Percentiles rank a stretch among this genome's conserved stretches.
Conservation (phyloP, 2,797 vertebrate genomes). For the Capromys pilorides region DNA sequence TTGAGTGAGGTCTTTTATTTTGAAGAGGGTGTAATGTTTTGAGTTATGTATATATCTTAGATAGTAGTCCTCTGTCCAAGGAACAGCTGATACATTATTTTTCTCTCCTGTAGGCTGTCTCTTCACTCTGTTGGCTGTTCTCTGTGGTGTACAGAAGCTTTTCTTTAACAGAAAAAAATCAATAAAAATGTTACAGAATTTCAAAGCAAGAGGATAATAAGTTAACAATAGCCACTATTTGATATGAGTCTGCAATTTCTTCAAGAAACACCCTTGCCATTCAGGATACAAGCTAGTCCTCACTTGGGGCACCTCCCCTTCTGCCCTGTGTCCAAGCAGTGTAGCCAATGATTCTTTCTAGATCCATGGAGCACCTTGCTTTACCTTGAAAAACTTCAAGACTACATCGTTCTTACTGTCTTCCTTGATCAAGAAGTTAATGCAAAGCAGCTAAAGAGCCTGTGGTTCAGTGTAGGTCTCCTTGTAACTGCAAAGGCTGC, state of each 20-base stretch:
- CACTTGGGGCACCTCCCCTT: neutral
- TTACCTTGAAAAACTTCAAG: constrained; percentile 34
- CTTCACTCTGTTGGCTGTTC: neutral
- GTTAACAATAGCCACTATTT: neutral
- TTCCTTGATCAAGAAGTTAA: constrained; percentile 19
- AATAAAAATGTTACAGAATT: no score
- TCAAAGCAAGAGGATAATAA: no score
- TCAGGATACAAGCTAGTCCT: neutral
- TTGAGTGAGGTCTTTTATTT: neutral
- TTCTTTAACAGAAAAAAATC: neutral
- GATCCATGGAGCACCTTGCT: constrained; percentile 18
- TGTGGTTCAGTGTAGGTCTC: neutral
- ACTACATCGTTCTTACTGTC: constrained; percentile 11
- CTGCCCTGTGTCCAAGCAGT: neutral
- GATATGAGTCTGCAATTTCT: neutral
- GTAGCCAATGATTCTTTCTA: neutral
- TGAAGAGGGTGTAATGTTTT: neutral
- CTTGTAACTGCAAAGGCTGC: neutral
- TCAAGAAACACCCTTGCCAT: neutral
- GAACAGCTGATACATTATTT: neutral
- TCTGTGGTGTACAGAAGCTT: neutral
- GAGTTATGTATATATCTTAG: neutral
- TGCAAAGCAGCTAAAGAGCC: neutral
- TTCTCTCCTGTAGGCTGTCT: neutral
- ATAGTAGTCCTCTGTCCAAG: neutral